Percentiles rank a stretch among this genome's conserved stretches.
These are phyloP conservation scores for Dicaeum eximium DNA, from an alignment of 2,113 vertebrate genomes.

Conservation along the genomic window DNA sequence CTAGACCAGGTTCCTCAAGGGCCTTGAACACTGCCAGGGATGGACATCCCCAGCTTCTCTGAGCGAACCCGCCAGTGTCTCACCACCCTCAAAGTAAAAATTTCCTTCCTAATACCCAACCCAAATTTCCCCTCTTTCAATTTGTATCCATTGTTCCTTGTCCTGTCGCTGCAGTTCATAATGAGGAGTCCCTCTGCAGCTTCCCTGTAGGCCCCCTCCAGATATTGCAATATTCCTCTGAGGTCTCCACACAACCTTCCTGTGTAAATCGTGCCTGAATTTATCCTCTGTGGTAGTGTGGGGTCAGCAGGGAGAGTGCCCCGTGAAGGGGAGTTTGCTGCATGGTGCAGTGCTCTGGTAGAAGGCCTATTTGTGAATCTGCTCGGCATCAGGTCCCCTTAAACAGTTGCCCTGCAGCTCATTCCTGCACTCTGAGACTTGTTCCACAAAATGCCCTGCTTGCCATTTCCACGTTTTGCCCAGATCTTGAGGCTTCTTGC, in stretches of 20 bases:
- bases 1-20: no score
- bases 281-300: neutral
- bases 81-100: neutral
- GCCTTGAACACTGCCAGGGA: neutral
- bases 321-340: neutral
- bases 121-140: no score
- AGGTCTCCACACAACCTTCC: neutral
- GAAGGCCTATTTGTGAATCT: neutral
- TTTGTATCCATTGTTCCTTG: neutral
- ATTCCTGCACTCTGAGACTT: neutral
- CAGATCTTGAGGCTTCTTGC: neutral
- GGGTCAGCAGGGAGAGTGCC: no score
- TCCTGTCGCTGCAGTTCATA: neutral
- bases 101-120: neutral
- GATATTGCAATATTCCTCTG: no score
- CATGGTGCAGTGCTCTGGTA: neutral
- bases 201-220: neutral
- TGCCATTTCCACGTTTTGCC: accelerated
- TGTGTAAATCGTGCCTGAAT: accelerated
- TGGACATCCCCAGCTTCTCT: no score
- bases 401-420: neutral
- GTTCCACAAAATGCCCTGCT: neutral
- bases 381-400: neutral
- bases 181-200: neutral
- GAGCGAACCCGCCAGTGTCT: neutral